Percentiles rank a stretch among this genome's conserved stretches.
phyloP scores from a whole-genome alignment of 2,888 invertebrate species.

The Reticulitermes lucifugus region DNA sequence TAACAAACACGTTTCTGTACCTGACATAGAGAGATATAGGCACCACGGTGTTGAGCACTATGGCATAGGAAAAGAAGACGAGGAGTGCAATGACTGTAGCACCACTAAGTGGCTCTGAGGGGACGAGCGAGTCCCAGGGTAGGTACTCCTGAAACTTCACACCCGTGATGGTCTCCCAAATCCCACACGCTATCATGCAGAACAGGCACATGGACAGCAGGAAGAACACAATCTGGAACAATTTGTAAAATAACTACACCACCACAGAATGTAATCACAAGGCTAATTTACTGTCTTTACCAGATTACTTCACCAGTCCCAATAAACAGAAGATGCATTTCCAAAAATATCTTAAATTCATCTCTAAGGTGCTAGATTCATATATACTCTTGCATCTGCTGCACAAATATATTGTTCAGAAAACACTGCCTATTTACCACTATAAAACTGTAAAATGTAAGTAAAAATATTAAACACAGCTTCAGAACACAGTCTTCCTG shows the following conservation, averaged over 20 bases:
- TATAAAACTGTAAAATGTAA: too few species aligned
- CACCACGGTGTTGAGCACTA: constrained; percentile 99
- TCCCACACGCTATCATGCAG: constrained; percentile 96
- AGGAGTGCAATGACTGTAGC: constrained; percentile 94
- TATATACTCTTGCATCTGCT: too few species aligned
- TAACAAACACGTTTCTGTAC: constrained; percentile 63
- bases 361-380: too few species aligned
- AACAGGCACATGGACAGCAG: constrained; percentile 97
- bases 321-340: too few species aligned
- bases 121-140: constrained; percentile 95
- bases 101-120: constrained; percentile 81
- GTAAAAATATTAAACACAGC: too few species aligned
- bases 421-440: too few species aligned
- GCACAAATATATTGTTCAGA: too few species aligned
- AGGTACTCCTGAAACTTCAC: constrained; percentile 90
- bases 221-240: constrained; percentile 95
- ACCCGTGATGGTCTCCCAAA: constrained; percentile 97
- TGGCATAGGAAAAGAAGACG: constrained; percentile 99
- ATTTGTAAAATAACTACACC: neutral
- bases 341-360: too few species aligned
- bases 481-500: too few species aligned
- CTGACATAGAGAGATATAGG: constrained; percentile 99
- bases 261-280: constrained; percentile 52
- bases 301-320: too few species aligned
- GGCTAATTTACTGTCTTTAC: neutral